Base-by-base conservation (phyloP, 2,888 invertebrate species). In the Ephialtes manifestator region DNA sequence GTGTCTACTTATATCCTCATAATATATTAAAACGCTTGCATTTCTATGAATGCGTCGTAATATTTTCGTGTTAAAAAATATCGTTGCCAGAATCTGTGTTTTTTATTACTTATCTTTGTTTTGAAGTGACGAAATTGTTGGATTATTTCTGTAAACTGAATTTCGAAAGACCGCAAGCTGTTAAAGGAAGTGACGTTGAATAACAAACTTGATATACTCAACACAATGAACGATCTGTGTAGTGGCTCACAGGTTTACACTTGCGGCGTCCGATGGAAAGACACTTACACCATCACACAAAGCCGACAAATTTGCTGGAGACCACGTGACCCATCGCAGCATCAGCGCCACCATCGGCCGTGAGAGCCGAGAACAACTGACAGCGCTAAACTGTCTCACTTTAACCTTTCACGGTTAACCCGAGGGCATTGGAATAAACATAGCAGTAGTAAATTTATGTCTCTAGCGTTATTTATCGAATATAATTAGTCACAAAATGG, bases 361-460 rank as follows among this genome's bases (percentile, higher is more conserved):
- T 39, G 65, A 39, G 65, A 39, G 39, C 63, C 63, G 63, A 20
- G 65, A 65, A 84, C 77, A 78, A 84, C 77, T 84, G 84, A 84
- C 84, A 84, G 81, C 81, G 81, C 81, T 75, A 48, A 85, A 68
- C 89, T 87, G 83, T 86, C 87, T 89, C 87, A 89, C 87, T 88
- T 89, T 89, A 90, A 89, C 89, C 87, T 89, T 89, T 85, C 87
- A 82, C 80, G 86, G 86, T 72, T 90, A 89, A 89, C 85, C 84
- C 87, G 87, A 87, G 82, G 83, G 77, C 83, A 81, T 84, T 75
- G 78, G 87, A 86, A 88, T 84, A 76, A 89, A 88, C 81, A 87
- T 80, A 74, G 67, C 70, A 28, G 55, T 63, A 76, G 28, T 53
- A 24, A 78, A 79, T 74, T 81, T 76, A 68, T 76, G 65, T 58